A percentile compares a stretch with the other conserved stretches of the same genome.
Evolutionary conservation across 2,888 invertebrate genomes (phyloP).

Genomic region (Synergus umbraculus): DNA sequence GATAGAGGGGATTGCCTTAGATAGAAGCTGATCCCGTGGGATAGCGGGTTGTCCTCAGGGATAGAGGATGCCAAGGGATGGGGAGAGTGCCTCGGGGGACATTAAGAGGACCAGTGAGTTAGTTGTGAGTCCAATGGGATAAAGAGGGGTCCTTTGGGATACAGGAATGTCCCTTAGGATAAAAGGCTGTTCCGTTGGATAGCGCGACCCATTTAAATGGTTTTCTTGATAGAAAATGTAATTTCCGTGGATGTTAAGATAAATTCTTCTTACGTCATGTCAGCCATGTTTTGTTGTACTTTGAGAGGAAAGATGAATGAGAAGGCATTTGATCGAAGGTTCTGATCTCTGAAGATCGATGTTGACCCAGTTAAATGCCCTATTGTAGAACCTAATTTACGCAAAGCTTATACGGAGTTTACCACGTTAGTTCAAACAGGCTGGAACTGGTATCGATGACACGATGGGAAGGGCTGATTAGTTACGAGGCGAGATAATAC

Average conservation of each 20-base stretch:
- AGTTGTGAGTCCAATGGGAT: too few relatives aligned
- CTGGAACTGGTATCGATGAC: neutral
- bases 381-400: slow-evolving; percentile 13
- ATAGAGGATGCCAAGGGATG: too few relatives aligned
- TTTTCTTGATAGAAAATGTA: neutral
- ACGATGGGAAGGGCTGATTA: slow-evolving; percentile 19
- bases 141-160: too few relatives aligned
- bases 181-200: neutral
- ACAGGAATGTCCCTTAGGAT: too few relatives aligned
- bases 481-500: slow-evolving; percentile 30
- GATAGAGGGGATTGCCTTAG: too few relatives aligned
- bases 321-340: neutral
- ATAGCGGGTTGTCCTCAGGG: too few relatives aligned
- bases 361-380: slow-evolving; percentile 6
- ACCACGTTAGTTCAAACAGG: neutral
- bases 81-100: too few relatives aligned
- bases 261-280: neutral
- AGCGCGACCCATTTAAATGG: neutral
- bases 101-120: too few relatives aligned
- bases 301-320: neutral
- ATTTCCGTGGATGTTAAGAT: neutral
- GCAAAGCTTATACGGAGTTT: slow-evolving; percentile 7
- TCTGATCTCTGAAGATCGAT: neutral
- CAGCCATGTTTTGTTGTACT: neutral
- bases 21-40: too few relatives aligned